phyloP scores from a whole-genome alignment of 2,113 vertebrate genomes.

The Notiomystis cincta region DNA sequence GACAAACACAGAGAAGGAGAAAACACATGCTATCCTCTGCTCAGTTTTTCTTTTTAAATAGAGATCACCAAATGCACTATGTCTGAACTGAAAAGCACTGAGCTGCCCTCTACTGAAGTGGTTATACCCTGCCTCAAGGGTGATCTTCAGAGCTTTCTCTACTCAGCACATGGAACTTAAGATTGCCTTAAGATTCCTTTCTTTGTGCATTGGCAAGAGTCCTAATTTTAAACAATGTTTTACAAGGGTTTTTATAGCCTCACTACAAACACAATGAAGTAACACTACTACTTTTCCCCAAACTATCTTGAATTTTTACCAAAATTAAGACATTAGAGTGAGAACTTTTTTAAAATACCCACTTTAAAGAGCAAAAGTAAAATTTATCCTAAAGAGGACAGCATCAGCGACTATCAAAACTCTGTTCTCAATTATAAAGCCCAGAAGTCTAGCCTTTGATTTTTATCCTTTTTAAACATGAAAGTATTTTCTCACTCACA shows the following conservation, averaged over 20 bases:
- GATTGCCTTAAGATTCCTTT: background rate
- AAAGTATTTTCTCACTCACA: background rate
- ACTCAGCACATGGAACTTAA: rapidly evolving
- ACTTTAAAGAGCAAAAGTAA: background rate
- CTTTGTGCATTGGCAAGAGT: background rate
- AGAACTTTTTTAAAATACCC: background rate
- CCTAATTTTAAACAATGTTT: background rate
- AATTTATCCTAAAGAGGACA: background rate
- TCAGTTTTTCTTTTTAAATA: background rate
- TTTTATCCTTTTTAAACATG: background rate
- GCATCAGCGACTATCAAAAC: background rate
- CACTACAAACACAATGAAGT: background rate
- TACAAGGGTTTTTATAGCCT: background rate
- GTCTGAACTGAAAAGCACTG: background rate
- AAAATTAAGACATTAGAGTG: background rate
- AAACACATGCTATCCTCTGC: background rate
- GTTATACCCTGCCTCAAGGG: background rate
- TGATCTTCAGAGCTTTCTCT: background rate
- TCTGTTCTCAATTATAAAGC: background rate
- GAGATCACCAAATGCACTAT: background rate
- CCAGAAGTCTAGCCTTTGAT: background rate
- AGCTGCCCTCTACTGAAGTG: background rate
- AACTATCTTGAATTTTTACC: background rate
- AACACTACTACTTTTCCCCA: background rate
- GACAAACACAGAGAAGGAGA: background rate